phyloP scores from a whole-genome alignment of 2,888 invertebrate species.

The Gortyna flavago region DNA sequence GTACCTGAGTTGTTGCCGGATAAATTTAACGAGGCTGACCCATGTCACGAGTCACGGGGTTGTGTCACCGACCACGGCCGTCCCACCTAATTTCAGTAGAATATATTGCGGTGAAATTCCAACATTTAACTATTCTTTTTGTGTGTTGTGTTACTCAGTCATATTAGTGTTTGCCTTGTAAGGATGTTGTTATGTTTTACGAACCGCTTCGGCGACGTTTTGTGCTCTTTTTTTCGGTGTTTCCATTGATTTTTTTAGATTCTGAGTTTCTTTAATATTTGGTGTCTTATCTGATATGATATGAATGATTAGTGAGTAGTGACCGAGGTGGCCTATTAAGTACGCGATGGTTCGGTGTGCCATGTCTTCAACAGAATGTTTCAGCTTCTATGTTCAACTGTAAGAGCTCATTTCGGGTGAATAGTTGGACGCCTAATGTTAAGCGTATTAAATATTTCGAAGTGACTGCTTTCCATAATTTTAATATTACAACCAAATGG shows the following conservation, averaged over 20 bases:
- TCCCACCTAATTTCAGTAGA: constrained; percentile 74
- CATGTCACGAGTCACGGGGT: constrained; percentile 75
- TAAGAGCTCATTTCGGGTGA: not conserved
- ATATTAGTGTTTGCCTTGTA: constrained; percentile 60
- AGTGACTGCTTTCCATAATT: not conserved
- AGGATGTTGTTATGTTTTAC: constrained; percentile 30
- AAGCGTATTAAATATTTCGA: not conserved
- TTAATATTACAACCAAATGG: not conserved
- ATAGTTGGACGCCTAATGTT: not conserved
- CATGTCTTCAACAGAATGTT: not conserved
- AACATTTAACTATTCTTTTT: constrained; percentile 64
- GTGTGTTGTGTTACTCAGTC: constrained; percentile 60
- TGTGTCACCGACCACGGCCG: constrained; percentile 69
- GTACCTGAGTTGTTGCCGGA: constrained; percentile 69
- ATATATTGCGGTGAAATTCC: constrained; percentile 72
- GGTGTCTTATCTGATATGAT: not conserved
- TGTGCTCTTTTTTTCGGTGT: not conserved
- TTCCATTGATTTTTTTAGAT: not conserved
- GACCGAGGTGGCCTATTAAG: not conserved
- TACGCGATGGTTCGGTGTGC: not conserved
- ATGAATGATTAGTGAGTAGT: too few relatives aligned
- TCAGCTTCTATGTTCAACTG: not conserved
- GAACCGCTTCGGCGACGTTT: constrained; percentile 1
- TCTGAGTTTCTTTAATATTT: not conserved
- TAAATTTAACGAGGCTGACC: constrained; percentile 81